Evolutionary conservation across 2,888 invertebrate genomes (phyloP).

Genomic region (Chirona hameri): DNA sequence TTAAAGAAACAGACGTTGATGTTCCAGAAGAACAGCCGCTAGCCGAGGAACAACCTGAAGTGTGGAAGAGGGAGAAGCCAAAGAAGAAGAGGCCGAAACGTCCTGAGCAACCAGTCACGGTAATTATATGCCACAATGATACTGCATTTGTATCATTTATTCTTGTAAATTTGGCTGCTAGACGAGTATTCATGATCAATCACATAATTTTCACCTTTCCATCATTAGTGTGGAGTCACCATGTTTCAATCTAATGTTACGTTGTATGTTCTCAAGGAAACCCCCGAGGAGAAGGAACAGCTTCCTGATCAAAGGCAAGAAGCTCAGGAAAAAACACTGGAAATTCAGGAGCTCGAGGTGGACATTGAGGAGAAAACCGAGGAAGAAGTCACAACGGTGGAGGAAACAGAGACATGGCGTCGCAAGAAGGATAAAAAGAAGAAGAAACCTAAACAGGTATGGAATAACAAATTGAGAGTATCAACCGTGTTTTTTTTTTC

Average conservation of each 20-base stretch:
- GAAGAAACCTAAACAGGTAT: background rate
- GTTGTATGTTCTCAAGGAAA: no score
- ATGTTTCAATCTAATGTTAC: no score
- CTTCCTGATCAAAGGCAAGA: no score
- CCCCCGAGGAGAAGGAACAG: background rate
- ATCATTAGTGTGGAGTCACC: no score
- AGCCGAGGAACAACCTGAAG: background rate
- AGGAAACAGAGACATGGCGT: slow-evolving; percentile 34
- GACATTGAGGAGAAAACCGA: slow-evolving; percentile 27
- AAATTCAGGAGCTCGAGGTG: background rate
- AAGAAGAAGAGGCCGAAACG: background rate
- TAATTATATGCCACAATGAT: no score
- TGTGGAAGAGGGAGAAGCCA: background rate
- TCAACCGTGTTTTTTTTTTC: no score
- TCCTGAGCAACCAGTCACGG: background rate
- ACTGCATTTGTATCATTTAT: no score
- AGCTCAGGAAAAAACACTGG: no score
- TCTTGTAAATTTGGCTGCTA: no score
- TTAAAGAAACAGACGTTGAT: background rate
- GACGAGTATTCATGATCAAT: no score
- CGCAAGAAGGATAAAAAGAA: slow-evolving; percentile 9
- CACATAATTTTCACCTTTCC: no score
- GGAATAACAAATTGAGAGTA: background rate
- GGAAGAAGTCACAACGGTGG: slow-evolving; percentile 33
- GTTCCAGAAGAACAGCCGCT: background rate